A percentile compares a stretch with the other conserved stretches of the same genome.
These are phyloP conservation scores for Astropecten irregularis DNA, from an alignment of 53 echinoderm and acorn worm genomes.

Conservation along the genomic window DNA sequence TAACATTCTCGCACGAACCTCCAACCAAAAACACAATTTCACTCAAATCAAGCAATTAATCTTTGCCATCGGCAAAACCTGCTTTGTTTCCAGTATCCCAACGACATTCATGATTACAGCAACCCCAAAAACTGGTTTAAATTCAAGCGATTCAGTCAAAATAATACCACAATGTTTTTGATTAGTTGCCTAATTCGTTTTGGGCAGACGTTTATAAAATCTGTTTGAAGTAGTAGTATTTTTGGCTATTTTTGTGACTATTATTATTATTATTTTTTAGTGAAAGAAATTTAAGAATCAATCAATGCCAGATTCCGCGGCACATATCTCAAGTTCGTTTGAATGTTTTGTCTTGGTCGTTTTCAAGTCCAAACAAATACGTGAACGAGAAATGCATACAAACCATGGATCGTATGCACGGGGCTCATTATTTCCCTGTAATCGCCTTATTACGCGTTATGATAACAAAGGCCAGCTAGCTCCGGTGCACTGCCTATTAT, in stretches of 20 bases:
- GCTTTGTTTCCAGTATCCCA: neutral
- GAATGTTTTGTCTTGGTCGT: neutral
- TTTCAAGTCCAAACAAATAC: neutral
- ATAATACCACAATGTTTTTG: constrained; percentile 13
- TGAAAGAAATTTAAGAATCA: too few species aligned
- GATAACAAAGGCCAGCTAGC: neutral
- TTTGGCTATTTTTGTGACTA: too few species aligned
- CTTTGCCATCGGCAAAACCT: too few species aligned
- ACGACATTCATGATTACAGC: neutral
- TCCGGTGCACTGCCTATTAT: neutral
- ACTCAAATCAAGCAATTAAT: neutral
- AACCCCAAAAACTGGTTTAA: neutral
- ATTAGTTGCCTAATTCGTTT: constrained; percentile 30
- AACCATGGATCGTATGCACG: too few species aligned
- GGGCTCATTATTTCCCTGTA: neutral
- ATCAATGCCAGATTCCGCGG: too few species aligned
- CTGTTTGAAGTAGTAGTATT: too few species aligned
- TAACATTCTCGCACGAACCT: neutral
- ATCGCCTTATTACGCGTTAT: neutral
- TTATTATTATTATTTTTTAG: too few species aligned
- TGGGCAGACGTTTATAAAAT: neutral
- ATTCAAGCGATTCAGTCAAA: constrained; percentile 11
- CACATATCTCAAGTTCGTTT: neutral
- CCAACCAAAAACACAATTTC: constrained; percentile 5
- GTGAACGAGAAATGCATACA: neutral